These are phyloP conservation scores for Pristis pectinata DNA, from an alignment of 2,797 vertebrate genomes.

Conservation along the genomic window DNA sequence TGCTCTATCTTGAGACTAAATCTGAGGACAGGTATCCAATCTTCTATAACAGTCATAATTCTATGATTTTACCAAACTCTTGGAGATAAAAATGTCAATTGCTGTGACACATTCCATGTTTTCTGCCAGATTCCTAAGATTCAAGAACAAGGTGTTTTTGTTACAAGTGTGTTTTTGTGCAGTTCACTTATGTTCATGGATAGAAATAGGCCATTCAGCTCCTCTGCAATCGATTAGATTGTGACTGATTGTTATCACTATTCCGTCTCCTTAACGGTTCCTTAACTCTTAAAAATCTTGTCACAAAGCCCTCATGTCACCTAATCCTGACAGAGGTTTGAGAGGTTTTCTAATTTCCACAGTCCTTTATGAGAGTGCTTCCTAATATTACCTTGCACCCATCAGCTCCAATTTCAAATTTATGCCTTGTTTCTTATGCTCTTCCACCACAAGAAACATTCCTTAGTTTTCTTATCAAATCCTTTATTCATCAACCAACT, in stretches of 20 bases:
- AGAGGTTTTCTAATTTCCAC: no score
- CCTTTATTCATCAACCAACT: neutral
- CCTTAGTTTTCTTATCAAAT: no score
- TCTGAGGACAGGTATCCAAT: neutral
- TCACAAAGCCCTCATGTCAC: no score
- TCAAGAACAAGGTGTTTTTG: neutral
- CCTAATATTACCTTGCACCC: no score
- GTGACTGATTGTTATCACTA: neutral
- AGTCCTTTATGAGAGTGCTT: no score
- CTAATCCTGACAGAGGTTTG: no score
- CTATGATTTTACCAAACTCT: neutral
- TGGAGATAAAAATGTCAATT: neutral
- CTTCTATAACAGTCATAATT: neutral
- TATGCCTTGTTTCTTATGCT: no score
- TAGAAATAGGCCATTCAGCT: neutral
- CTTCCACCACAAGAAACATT: no score
- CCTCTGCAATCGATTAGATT: neutral
- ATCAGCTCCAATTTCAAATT: no score
- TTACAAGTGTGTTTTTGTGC: neutral
- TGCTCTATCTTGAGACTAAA: no score
- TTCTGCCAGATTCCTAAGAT: neutral
- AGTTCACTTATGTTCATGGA: neutral
- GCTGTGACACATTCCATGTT: neutral
- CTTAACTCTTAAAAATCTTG: no score
- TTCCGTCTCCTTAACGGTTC: no score